Evolutionary conservation across 2,888 invertebrate genomes (phyloP), one percentile per base, ranked within the genome.

Genomic region (Pemphredon lugubris): DNA sequence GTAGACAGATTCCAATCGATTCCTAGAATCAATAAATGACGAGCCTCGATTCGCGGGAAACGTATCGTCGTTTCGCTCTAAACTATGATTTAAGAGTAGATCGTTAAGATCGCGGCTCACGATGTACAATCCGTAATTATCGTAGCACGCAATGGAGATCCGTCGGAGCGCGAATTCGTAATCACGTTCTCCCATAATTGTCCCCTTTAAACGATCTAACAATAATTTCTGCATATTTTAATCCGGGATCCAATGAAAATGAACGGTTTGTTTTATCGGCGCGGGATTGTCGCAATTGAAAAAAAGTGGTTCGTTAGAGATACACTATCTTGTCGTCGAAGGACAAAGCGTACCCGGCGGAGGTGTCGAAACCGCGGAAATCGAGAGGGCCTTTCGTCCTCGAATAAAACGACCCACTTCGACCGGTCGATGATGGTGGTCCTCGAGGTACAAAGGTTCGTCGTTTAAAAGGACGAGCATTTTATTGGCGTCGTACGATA

Each of bases 401-500:
- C 48, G 59, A 61, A 75, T 51, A 34, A 68, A 69, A 61, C 79
- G 76, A 73, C 66, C 74, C 79, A 72, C 71, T 79, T 65, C 34
- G 63, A 30, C 14, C 21, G 61, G 45, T 53, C 79, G 71, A 75
- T 58, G 71, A 79, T 73, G 85, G 84, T 85, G 84, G 85, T 84
- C 85, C 77, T 72, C 51, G 66, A 66, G 70, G 54, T 66, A 82
- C 69, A 81, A 83, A 83, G 77, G 77, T 69, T 60, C 18, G 72
- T 74, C 80, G 77, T 73, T 77, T 75, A 82, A n/a, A 79, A 76
- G 75, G 75, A 73, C 73, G 58, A 51, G 69, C 70, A 75, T 81
- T 85, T 85, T 82, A 83, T 84, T 83, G 79, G 77, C 75, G 63
- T 61, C 69, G 74, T 75, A 58, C 79, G 75, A 83, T 83, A 76